Conservation (phyloP, 2,113 vertebrate genomes). For the Carettochelys insculpta region DNA sequence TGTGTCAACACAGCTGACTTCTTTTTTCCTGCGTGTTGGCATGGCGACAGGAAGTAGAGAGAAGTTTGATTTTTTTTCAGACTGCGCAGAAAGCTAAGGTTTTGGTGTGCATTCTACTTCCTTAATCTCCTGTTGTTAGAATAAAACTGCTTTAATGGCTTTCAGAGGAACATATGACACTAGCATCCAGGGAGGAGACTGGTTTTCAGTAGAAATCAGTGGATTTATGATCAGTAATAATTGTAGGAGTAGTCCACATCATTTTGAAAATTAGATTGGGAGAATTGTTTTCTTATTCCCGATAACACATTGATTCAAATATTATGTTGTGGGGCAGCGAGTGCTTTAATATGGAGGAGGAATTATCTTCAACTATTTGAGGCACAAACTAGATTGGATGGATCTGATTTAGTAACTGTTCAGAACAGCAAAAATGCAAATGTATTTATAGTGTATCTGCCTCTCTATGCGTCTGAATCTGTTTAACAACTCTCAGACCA, state of each 20-base stretch:
- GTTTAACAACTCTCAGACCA: too few species aligned
- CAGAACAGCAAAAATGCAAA: not conserved
- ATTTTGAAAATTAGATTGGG: not conserved
- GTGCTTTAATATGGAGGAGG: not conserved
- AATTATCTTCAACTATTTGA: not conserved
- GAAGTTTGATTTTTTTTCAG: not conserved
- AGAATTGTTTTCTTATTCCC: not conserved
- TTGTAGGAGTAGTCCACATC: not conserved
- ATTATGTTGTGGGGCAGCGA: not conserved
- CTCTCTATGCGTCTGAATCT: too few species aligned
- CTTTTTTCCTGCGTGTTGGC: not conserved
- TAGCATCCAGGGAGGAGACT: not conserved
- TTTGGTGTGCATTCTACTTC: not conserved
- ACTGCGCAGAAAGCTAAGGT: not conserved
- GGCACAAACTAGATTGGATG: not conserved
- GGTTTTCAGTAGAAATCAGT: not conserved
- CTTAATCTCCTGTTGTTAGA: not conserved
- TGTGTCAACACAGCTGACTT: conserved; percentile 16
- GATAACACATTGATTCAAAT: not conserved
- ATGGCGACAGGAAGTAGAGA: not conserved
- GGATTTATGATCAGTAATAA: not conserved
- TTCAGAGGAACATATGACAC: not conserved
- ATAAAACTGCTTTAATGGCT: not conserved
- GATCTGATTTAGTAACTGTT: not conserved
- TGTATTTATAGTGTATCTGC: too few species aligned